These are phyloP conservation scores for Cranoglanis bouderius DNA, from an alignment of 2,113 vertebrate genomes.

Conservation along the genomic window DNA sequence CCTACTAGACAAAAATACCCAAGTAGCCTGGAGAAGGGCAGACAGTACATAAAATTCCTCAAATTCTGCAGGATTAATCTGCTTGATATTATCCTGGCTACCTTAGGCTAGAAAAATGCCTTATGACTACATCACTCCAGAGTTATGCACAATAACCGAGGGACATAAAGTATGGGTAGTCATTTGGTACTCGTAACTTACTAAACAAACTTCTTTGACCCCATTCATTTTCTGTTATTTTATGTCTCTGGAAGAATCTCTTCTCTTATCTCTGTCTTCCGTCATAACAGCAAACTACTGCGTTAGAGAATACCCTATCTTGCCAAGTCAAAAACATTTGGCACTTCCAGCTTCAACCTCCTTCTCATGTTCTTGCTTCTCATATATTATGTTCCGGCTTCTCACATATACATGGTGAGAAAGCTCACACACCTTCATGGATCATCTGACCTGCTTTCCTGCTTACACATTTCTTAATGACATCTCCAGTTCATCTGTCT, in stretches of 20 bases:
- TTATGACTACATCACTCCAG: neutral
- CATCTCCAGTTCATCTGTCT: constrained; percentile 14
- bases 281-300: neutral
- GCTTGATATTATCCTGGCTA: constrained; percentile 30
- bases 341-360: neutral
- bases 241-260: constrained; percentile 6
- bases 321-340: neutral
- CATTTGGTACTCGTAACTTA: neutral
- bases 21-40: constrained; percentile 13
- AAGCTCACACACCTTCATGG: constrained; percentile 28
- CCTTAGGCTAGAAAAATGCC: constrained; percentile 2
- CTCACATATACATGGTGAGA: neutral
- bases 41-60: constrained; percentile 35
- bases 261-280: neutral
- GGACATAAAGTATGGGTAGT: neutral
- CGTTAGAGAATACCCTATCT: neutral
- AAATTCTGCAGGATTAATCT: neutral
- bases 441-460: constrained; percentile 26
- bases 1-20: constrained; percentile 44
- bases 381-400: neutral
- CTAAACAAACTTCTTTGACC: neutral
- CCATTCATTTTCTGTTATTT: neutral
- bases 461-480: constrained; percentile 21
- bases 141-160: neutral
- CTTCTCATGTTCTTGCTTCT: neutral